phyloP scores from a whole-genome alignment of 2,888 invertebrate genomes.

The Heliothis peltigera region DNA sequence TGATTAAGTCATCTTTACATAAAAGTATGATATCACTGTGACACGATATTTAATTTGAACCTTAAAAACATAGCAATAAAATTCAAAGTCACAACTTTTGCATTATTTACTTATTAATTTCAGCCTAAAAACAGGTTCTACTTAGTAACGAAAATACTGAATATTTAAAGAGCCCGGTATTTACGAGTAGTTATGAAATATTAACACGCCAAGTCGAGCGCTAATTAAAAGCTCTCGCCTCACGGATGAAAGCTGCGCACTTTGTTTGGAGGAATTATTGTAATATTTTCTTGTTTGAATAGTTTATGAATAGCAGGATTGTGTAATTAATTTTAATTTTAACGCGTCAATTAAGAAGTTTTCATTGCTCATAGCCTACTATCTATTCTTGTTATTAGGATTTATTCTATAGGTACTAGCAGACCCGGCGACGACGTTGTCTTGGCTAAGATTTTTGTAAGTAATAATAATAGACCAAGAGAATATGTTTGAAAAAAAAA shows the following conservation, averaged over 20 bases:
- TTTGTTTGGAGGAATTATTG: constrained; percentile 27
- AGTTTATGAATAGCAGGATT: constrained; percentile 11
- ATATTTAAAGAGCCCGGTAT: constrained; percentile 31
- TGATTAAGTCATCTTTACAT: not conserved
- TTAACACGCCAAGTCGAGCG: constrained; percentile 51
- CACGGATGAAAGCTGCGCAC: constrained; percentile 28
- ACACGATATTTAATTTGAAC: not conserved
- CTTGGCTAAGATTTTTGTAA: no score
- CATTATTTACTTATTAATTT: constrained; percentile 6
- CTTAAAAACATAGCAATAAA: not conserved
- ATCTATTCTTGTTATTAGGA: no score
- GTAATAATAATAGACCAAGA: no score
- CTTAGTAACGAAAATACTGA: constrained; percentile 37
- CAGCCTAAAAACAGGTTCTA: constrained; percentile 1
- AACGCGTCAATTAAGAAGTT: constrained; percentile 1
- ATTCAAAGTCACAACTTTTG: not conserved
- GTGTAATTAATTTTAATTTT: constrained; percentile 29
- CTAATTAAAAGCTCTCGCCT: constrained; percentile 63
- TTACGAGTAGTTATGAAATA: constrained; percentile 52
- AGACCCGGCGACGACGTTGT: no score
- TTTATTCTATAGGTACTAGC: no score
- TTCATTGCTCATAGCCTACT: not conserved
- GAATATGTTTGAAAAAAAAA: no score
- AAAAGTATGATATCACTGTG: not conserved
- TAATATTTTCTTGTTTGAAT: constrained; percentile 20